Evolutionary conservation across 2,797 vertebrate species (phyloP), one percentile per base, ranked within the genome.

Genomic region (Amniataba percoides): DNA sequence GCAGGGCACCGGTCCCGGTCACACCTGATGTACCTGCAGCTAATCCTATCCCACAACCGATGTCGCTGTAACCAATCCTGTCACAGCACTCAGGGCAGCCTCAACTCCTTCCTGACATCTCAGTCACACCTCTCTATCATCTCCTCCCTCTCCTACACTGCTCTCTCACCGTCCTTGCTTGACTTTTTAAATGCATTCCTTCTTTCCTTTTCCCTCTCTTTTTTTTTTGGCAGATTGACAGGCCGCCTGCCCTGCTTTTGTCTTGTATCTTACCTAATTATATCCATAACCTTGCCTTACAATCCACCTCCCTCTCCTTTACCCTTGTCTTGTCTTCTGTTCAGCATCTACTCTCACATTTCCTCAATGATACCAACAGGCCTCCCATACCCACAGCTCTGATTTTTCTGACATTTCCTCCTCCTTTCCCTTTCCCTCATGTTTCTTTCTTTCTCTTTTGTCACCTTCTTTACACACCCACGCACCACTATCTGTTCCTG

Each of bases 21-120:
- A 93, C 92, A 93, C 92, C 93, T 92, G 85, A 93, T 86, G 83
- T 87, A 93, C 89, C 91, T 93, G 89, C 83, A 90, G 89, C 84
- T 94, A 94, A 94, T 94, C 93, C 92, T 71, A 87, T 93, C 89
- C 85, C 77, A 87, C 91, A 88, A 85, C 88, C 86, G 42, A 90
- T 80, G 85, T 90, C 83, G 34, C 87, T 88, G 90, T 89, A 92
- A 90, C 86, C 92, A 94, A 92, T 93, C 92, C 90, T 81, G 88
- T 94, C 93, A 88, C 80, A 90, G 86, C 83, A 74, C 81, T 81
- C 71, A 46, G 83, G 65, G 85, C 73, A 70, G 68, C 88, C 80
- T 71, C 80, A 39, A 74, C 75, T 87, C 70, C 81, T 76, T 80
- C 85, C 87, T 89, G 86, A 92, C 88, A 84, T 93, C 91, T 92